Evolutionary conservation across 2,888 invertebrate species (phyloP), one percentile per base, ranked within the genome.

Genomic region (Xylocampa areola): DNA sequence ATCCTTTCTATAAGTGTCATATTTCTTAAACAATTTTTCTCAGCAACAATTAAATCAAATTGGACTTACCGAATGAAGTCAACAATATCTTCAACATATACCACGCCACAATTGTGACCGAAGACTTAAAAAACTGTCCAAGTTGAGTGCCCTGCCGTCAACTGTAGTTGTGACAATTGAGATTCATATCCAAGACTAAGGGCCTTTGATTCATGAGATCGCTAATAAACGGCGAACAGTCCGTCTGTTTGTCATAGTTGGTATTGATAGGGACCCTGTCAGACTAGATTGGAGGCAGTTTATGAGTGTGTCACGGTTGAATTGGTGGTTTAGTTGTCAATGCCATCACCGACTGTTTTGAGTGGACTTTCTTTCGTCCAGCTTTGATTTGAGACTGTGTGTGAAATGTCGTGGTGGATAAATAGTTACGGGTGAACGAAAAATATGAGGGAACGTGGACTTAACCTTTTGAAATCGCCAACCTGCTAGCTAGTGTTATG

Each of bases 161-260:
- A 7, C 37, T 39, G 47, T 63, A 65, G 60, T 73, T 73, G 68
- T 36, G 11, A 62, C 78, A 80, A 80, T 80, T 80, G 80, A 80
- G 80, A 80, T 80, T 77, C 79, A 80, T 80, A 71, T 55, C 45
- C 61, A 54, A 41, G 43, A 11, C 43, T 62, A 76, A 76, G 77
- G 75, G 69, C 65, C 62, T 17, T 62, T 81, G 81, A 81, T 82
- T 81, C 81, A 81, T 81, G 76, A 49, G 69, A 55, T 62, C 47
- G 55, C 67, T 74, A 79, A 81, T 81, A 66, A 78, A 69, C 69
- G 61, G 51, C 43, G 44, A 59, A 40, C 40, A 64, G 74, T 65
- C 61, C 47, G 70, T 74, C 76, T 59, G 79, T 80, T 75, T 79
- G 80, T 81, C 81, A 79, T 75, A 76, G 75, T 77, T 79, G 39